Evolutionary conservation across 2,797 vertebrate genomes (phyloP).

Genomic region (Alfaro cultratus): DNA sequence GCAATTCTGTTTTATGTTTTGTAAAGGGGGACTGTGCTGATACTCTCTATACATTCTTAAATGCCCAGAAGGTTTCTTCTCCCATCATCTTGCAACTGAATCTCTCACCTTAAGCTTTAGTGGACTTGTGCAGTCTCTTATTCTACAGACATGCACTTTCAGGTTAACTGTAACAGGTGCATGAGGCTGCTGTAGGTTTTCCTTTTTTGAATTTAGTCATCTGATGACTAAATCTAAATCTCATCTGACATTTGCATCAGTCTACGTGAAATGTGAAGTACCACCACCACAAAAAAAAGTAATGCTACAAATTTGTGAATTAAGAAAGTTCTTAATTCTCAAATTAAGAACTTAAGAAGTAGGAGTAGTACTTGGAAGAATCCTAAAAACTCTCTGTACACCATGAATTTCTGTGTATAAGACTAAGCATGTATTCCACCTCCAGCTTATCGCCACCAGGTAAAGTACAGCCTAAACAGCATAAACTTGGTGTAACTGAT

Average conservation of each 20-base stretch:
- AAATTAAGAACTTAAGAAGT: background rate
- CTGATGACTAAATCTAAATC: background rate
- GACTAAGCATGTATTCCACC: background rate
- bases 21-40: background rate
- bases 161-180: background rate
- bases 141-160: background rate
- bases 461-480: background rate
- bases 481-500: constrained; percentile 1
- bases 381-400: background rate
- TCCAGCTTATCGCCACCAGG: background rate
- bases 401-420: background rate
- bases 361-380: background rate
- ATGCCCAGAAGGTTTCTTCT: background rate
- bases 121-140: background rate
- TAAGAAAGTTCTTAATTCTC: background rate
- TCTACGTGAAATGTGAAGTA: background rate
- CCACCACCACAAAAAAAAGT: background rate
- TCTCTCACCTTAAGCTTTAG: background rate
- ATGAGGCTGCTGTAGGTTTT: background rate
- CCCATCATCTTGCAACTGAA: background rate
- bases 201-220: background rate
- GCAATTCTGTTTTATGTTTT: background rate
- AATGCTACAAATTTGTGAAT: background rate
- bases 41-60: background rate
- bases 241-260: background rate